Evolutionary conservation across 2,888 invertebrate species (phyloP).

Genomic region (Cerceris ruficornis): DNA sequence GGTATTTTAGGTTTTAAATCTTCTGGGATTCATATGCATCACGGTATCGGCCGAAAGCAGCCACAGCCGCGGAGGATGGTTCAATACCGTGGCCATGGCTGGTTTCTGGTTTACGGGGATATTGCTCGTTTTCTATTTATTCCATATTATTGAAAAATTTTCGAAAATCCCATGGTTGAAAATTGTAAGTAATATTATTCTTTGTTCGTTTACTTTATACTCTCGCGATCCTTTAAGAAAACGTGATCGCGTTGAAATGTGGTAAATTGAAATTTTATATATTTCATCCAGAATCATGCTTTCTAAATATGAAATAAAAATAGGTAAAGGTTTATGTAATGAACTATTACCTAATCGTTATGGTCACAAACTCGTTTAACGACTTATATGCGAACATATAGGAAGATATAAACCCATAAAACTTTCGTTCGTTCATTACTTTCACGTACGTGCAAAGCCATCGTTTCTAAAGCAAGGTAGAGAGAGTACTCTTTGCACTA

Average conservation of each 20-base stretch:
- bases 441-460: not conserved
- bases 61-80: conserved; percentile 87
- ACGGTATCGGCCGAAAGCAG: conserved; percentile 84
- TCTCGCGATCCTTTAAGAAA: no score
- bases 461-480: not conserved
- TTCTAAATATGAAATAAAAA: no score
- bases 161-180: conserved; percentile 94
- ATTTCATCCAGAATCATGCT: no score
- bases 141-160: conserved; percentile 93
- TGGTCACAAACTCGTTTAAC: not conserved
- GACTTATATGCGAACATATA: not conserved
- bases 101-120: conserved; percentile 94
- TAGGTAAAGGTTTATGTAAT: not conserved
- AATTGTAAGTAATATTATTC: conserved; percentile 83
- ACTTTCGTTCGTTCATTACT: not conserved
- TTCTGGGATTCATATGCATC: conserved; percentile 92
- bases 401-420: not conserved
- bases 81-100: conserved; percentile 90
- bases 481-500: not conserved
- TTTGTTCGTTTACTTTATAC: not conserved
- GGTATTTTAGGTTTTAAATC: conserved; percentile 85
- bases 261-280: no score
- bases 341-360: not conserved
- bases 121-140: conserved; percentile 90
- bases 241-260: no score